Evolutionary conservation across 2,888 invertebrate genomes (phyloP).

Genomic region (Cheilosia grossa): DNA sequence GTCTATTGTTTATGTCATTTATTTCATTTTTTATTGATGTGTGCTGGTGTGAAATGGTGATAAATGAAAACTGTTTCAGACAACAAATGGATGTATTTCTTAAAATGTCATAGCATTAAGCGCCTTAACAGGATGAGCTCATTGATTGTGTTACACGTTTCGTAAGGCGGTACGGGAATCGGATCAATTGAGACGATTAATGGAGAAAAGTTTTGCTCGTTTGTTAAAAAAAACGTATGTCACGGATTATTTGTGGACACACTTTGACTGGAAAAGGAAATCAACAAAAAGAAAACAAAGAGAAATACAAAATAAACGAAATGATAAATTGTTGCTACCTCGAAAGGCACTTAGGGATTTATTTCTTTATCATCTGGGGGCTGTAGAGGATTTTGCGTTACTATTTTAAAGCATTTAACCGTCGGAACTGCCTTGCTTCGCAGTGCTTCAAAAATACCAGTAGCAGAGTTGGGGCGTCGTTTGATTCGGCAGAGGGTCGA

Average conservation of each 20-base stretch:
- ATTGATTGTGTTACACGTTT: slow-evolving; percentile 39
- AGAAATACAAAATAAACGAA: too few relatives aligned
- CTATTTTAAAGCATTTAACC: too few relatives aligned
- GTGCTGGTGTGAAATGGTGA: slow-evolving; percentile 50
- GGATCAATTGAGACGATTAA: slow-evolving; percentile 46
- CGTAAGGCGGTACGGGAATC: slow-evolving; percentile 19
- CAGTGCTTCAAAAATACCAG: too few relatives aligned
- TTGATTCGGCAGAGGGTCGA: too few relatives aligned
- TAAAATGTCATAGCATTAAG: slow-evolving; percentile 62
- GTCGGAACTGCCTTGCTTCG: too few relatives aligned
- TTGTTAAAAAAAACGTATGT: slow-evolving; percentile 1
- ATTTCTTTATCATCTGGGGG: too few relatives aligned
- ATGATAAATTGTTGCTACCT: too few relatives aligned
- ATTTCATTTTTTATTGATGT: slow-evolving; percentile 33
- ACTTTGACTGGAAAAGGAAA: too few relatives aligned
- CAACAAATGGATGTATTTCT: slow-evolving; percentile 47
- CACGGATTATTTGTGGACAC: slow-evolving; percentile 11
- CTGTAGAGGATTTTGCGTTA: too few relatives aligned
- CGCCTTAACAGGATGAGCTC: slow-evolving; percentile 60
- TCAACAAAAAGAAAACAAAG: too few relatives aligned
- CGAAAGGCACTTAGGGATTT: too few relatives aligned
- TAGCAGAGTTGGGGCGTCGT: too few relatives aligned
- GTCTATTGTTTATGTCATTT: slow-evolving; percentile 8
- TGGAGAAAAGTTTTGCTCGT: slow-evolving; percentile 24
- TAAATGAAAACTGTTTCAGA: slow-evolving; percentile 52